Percentiles rank a stretch among this genome's conserved stretches.
phyloP scores from a whole-genome alignment of 2,888 invertebrate species.

The Agriopis marginaria region DNA sequence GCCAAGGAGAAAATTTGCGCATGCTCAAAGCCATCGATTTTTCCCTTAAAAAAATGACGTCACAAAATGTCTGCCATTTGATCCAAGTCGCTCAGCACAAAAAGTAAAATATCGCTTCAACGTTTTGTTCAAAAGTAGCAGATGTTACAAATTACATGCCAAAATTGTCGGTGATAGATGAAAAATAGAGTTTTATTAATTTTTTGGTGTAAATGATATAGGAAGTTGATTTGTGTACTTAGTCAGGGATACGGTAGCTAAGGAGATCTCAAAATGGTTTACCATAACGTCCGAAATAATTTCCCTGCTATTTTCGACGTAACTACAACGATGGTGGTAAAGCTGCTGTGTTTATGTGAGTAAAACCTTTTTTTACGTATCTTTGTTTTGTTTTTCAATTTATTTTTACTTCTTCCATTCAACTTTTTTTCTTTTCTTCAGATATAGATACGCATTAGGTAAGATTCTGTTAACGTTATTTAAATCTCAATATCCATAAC shows the following conservation, averaged over 20 bases:
- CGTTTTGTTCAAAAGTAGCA: conserved; percentile 59
- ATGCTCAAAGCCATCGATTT: conserved; percentile 79
- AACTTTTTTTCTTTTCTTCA: neutral
- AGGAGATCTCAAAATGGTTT: conserved; percentile 68
- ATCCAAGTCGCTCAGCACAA: conserved; percentile 69
- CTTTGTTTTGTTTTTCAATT: conserved; percentile 2
- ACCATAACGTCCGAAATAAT: conserved; percentile 61
- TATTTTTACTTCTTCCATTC: conserved; percentile 1
- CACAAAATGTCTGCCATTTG: conserved; percentile 78
- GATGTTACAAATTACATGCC: conserved; percentile 60
- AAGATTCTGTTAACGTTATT: too few species aligned
- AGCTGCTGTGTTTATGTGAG: conserved; percentile 78
- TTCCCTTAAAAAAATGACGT: conserved; percentile 68
- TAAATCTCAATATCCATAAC: neutral
- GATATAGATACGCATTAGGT: neutral
- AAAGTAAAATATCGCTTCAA: conserved; percentile 69
- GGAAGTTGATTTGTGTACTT: conserved; percentile 51
- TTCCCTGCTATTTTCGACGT: conserved; percentile 60
- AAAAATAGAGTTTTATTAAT: conserved; percentile 43
- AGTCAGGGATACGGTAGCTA: conserved; percentile 62
- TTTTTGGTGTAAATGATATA: conserved; percentile 56
- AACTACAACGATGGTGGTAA: conserved; percentile 61
- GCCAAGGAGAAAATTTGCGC: conserved; percentile 78
- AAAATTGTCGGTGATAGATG: conserved; percentile 57
- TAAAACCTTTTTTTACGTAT: conserved; percentile 43